Percentiles rank a stretch among this genome's conserved stretches.
These are phyloP conservation scores for Petaurus breviceps DNA, from an alignment of 2,113 vertebrate species.

Conservation along the genomic window DNA sequence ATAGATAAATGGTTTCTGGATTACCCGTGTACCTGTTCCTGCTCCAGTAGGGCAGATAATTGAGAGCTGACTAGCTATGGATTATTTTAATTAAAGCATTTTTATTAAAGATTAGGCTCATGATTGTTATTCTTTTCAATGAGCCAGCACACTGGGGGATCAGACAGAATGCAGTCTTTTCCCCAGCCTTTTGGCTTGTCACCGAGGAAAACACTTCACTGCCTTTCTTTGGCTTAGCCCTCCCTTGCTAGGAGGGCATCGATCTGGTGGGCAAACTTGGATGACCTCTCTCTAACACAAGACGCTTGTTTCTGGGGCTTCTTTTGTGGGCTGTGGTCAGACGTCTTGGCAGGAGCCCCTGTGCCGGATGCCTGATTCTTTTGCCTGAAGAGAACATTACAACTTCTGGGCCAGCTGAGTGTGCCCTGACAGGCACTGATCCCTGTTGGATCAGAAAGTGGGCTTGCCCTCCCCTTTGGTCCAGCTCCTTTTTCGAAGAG, in stretches of 20 bases:
- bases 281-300: neutral
- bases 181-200: neutral
- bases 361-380: neutral
- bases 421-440: neutral
- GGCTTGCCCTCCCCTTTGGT: neutral
- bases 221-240: neutral
- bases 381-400: neutral
- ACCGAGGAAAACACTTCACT: neutral
- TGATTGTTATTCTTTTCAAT: neutral
- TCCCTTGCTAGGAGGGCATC: neutral
- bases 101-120: neutral
- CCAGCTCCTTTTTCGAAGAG: neutral
- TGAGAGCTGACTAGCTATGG: neutral
- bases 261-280: neutral
- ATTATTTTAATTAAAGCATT: neutral
- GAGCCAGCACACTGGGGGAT: neutral
- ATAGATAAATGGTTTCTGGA: neutral
- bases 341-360: neutral
- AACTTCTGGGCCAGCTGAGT: neutral
- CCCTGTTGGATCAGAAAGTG: neutral
- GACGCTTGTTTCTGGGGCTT: neutral
- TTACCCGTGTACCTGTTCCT: neutral
- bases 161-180: neutral
- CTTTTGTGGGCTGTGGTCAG: neutral
- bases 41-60: slow-evolving; percentile 1